Conservation (phyloP, 2,113 vertebrate species). For the Callopanchax toddi region DNA sequence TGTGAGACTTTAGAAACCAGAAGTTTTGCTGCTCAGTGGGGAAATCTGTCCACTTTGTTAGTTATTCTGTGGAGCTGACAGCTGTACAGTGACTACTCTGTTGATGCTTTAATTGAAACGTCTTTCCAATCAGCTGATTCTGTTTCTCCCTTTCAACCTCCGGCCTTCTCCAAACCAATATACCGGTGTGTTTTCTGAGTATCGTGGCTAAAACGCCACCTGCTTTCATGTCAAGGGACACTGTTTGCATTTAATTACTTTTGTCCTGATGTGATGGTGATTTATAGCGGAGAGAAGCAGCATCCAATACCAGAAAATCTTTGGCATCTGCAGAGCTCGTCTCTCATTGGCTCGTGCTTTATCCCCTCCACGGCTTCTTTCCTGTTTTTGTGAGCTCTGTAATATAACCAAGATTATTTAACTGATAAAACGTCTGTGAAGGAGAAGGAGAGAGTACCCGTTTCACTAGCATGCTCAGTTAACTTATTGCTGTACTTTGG, state of each 20-base stretch:
- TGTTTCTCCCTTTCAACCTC: neutral
- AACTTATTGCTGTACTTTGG: neutral
- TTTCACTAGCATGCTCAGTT: no score
- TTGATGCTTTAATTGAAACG: slow-evolving; percentile 27
- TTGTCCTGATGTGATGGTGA: slow-evolving; percentile 43
- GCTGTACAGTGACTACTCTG: slow-evolving; percentile 24
- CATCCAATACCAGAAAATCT: slow-evolving; percentile 50
- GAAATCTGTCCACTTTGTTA: slow-evolving; percentile 24
- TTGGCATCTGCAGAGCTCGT: slow-evolving; percentile 66
- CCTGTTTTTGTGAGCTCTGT: slow-evolving; percentile 42
- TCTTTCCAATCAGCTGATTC: slow-evolving; percentile 19
- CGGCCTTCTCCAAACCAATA: neutral
- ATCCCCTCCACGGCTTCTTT: slow-evolving; percentile 42
- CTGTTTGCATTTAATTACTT: slow-evolving; percentile 58
- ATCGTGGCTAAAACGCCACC: slow-evolving; percentile 34
- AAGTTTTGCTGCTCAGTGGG: slow-evolving; percentile 50
- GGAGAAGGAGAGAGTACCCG: neutral
- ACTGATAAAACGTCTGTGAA: slow-evolving; percentile 22
- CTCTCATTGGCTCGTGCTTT: slow-evolving; percentile 48
- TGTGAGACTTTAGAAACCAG: slow-evolving; percentile 62
- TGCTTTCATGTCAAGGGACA: slow-evolving; percentile 46
- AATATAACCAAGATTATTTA: slow-evolving; percentile 37
- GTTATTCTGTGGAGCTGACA: slow-evolving; percentile 22
- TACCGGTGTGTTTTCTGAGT: slow-evolving; percentile 19
- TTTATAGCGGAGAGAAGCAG: slow-evolving; percentile 43